phyloP scores from a whole-genome alignment of 2,113 vertebrate genomes.

The Cynoglossus semilaevis region DNA sequence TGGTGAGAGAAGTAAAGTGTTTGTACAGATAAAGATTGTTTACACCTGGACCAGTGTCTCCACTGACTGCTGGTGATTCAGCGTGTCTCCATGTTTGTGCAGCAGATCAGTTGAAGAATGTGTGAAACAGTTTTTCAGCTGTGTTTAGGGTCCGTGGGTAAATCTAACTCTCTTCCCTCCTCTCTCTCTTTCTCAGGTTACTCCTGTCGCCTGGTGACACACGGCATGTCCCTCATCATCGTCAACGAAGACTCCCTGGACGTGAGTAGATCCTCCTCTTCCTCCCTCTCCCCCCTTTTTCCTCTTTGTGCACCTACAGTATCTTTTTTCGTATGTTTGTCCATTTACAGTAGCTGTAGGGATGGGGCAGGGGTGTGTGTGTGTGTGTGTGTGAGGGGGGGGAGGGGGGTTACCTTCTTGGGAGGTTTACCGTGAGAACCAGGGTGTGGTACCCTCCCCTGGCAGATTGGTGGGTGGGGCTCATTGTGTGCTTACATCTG shows the following conservation, averaged over 20 bases:
- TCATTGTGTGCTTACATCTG: constrained; percentile 74
- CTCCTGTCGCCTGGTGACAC: constrained; percentile 90
- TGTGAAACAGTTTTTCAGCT: constrained; percentile 7
- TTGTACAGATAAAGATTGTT: no score
- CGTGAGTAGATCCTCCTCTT: constrained; percentile 79
- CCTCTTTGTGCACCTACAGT: not conserved
- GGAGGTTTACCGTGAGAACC: constrained; percentile 63
- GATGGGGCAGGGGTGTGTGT: no score
- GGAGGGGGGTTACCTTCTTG: constrained; percentile 23
- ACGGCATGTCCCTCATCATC: constrained; percentile 95
- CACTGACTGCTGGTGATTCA: no score
- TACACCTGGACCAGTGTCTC: no score
- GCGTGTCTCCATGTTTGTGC: no score
- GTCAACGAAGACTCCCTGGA: constrained; percentile 96
- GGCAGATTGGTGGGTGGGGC: constrained; percentile 62
- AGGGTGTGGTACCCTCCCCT: constrained; percentile 52
- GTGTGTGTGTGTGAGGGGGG: constrained; percentile 10
- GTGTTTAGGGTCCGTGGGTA: constrained; percentile 34
- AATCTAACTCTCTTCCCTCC: constrained; percentile 34
- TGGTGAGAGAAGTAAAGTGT: no score
- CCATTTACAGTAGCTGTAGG: constrained; percentile 5
- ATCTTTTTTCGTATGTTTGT: constrained; percentile 15
- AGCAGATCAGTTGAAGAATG: no score
- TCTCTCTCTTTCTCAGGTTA: constrained; percentile 80
- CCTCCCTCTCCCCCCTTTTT: not conserved